These are phyloP conservation scores for Sarcophaga carnaria DNA, from an alignment of 2,888 invertebrate genomes.

Conservation along the genomic window DNA sequence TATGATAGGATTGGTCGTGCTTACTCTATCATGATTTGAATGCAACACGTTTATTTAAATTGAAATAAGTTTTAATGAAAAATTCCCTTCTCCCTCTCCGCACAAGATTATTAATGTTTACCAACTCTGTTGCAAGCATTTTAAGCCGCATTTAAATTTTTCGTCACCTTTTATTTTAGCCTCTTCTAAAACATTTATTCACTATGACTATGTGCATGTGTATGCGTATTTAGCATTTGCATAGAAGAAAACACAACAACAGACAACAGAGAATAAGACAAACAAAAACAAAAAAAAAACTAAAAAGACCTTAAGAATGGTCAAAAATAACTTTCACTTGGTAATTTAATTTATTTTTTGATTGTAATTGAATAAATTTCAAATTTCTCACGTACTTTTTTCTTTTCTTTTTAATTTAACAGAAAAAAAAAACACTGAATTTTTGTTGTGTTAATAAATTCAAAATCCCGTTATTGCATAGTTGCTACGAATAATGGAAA, in stretches of 20 bases:
- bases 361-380: conserved; percentile 52
- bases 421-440: conserved; percentile 7
- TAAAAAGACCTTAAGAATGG: conserved; percentile 62
- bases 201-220: conserved; percentile 14
- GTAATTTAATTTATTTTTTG: too few relatives aligned
- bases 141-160: conserved; percentile 35
- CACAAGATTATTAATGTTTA: too few relatives aligned
- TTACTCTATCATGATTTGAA: too few relatives aligned
- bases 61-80: too few relatives aligned
- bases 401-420: conserved; percentile 32
- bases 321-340: conserved; percentile 64
- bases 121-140: conserved; percentile 7
- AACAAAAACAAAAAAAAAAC: background rate
- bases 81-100: too few relatives aligned
- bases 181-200: conserved; percentile 11
- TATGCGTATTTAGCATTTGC: too few relatives aligned
- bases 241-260: too few relatives aligned
- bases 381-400: conserved; percentile 25
- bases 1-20: too few relatives aligned
- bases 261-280: too few relatives aligned
- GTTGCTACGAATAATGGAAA: conserved; percentile 21
- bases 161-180: conserved; percentile 22
- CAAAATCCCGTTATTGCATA: conserved; percentile 42
- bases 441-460: background rate
- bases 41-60: too few relatives aligned